Evolutionary conservation across 1,140 invertebrate genomes (phyloP), one percentile per base, ranked within the genome.

Genomic region (Saxidomus purpurata): DNA sequence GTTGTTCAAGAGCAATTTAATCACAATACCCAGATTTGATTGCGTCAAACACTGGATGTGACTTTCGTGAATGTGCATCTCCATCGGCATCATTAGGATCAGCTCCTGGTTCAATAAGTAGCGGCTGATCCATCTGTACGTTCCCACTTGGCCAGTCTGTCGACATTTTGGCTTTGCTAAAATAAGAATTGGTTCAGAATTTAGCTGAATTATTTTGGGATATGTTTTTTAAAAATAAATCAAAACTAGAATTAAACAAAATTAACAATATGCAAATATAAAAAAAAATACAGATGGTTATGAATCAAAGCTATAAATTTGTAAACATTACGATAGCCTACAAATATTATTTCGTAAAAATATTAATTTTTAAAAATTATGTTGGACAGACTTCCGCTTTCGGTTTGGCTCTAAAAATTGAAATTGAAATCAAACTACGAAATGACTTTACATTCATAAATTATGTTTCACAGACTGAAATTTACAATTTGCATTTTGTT

Each of bases 21-120:
- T 43, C n/a, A 43, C 15, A 43, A 87, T 91, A 95, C 94, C 94
- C 94, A 71, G 94, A 88, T 92, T 95, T 95, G 85, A 95, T 91
- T 38, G 92, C 93, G 52, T 94, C 94, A 92, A 95, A 95, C 59
- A 95, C 93, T 17, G 93, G 93, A 76, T 93, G 93, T 63, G 87
- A 89, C 91, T 93, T 92, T 0, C 36, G 28, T 19, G 31, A n/a
- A 13, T 77, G 28, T 61, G 55, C 59, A 69, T 85, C 74, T 11
- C 67, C 80, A 63, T 52, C 49, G 4, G 34, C 36, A 74, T 40
- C 31, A 11, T 63, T 82, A 9, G 52, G 71, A 61, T 81, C 83
- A 22, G n/a, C n/a, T 49, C 74, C 83, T 31, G 77, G 76, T 36
- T 80, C 89, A 31, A 74, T 43, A 84, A 67, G 79, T 22, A n/a